phyloP scores from a whole-genome alignment of 2,797 vertebrate species.

The Arctocebus calabarensis region DNA sequence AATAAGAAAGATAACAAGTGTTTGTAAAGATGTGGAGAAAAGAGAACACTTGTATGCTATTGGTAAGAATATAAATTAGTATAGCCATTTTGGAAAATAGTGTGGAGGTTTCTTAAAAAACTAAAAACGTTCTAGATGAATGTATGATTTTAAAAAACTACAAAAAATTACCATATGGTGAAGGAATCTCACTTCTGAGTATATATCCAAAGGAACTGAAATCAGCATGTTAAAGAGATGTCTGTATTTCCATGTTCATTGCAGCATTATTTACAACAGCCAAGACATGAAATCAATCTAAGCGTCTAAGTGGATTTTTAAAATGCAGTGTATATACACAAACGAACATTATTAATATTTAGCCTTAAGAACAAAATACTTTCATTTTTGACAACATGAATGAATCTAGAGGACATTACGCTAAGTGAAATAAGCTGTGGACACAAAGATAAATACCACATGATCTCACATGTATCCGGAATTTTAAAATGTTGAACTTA shows the following conservation, averaged over 20 bases:
- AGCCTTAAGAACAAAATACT: not conserved
- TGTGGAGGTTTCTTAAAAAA: not conserved
- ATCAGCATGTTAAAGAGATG: not conserved
- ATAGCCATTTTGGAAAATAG: constrained; percentile 20
- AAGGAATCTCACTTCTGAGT: not conserved
- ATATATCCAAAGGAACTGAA: not conserved
- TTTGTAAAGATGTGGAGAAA: not conserved
- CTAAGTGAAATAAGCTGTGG: not conserved
- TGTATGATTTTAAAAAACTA: not conserved
- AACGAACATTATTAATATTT: not conserved
- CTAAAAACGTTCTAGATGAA: not conserved
- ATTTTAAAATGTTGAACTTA: not conserved
- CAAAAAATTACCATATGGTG: not conserved
- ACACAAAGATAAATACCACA: not conserved
- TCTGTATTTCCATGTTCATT: not conserved
- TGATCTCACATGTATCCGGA: not conserved
- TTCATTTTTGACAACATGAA: not conserved
- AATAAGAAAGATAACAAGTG: not conserved
- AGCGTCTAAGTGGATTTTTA: not conserved
- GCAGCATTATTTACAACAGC: not conserved
- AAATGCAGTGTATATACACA: not conserved
- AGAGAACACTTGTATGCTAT: not conserved
- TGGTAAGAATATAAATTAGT: constrained; percentile 19
- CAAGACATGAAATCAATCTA: not conserved
- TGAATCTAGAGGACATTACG: not conserved